Evolutionary conservation across 2,888 invertebrate genomes (phyloP).

Genomic region (Toxonevra muliebris): DNA sequence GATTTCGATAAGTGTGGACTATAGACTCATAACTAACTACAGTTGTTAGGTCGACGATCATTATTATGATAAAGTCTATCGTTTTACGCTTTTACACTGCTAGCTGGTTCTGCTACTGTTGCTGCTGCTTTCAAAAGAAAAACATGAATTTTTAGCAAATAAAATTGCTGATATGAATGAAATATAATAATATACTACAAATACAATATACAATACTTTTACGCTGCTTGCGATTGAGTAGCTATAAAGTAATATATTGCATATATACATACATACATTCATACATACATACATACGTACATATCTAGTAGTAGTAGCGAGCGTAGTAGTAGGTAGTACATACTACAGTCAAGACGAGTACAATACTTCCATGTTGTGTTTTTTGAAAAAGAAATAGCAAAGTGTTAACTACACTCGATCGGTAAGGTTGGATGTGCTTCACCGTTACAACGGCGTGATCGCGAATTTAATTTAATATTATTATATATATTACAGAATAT

Average conservation of each 20-base stretch:
- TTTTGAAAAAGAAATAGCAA: constrained; percentile 43
- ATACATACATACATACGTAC: background rate
- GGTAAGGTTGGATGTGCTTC: constrained; percentile 40
- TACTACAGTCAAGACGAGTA: constrained; percentile 18
- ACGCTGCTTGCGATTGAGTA: background rate
- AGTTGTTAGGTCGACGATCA: background rate
- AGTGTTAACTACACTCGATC: constrained; percentile 46
- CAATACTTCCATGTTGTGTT: constrained; percentile 24
- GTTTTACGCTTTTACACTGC: too few species aligned
- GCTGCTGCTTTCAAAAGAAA: constrained; percentile 20
- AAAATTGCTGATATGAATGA: background rate
- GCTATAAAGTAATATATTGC: background rate
- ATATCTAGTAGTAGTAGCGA: background rate
- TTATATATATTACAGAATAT: too few species aligned
- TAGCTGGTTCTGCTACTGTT: background rate
- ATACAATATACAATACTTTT: background rate
- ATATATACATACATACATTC: background rate
- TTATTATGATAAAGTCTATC: too few species aligned
- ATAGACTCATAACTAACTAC: constrained; percentile 35
- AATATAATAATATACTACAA: background rate
- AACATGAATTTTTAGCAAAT: background rate
- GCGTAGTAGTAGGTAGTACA: background rate
- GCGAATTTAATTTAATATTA: background rate
- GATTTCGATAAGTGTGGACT: constrained; percentile 44
- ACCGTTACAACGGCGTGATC: background rate